Evolutionary conservation across 1,140 invertebrate genomes (phyloP).

Genomic region (Portunus trituberculatus): DNA sequence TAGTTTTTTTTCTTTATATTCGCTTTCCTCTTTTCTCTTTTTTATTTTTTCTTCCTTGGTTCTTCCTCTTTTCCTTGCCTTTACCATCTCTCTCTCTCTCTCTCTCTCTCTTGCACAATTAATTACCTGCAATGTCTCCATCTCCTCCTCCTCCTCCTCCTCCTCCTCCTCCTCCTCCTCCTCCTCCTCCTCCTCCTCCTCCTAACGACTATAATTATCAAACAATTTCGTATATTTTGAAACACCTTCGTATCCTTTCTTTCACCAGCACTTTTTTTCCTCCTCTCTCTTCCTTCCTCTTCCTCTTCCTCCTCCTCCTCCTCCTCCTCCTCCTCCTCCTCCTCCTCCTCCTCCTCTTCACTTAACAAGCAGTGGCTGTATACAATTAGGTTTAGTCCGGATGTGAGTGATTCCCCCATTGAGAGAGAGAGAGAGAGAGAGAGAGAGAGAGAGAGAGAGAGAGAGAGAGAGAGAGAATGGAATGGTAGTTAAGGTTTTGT

Average conservation of each 20-base stretch:
- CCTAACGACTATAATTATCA: not conserved
- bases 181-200: constrained; percentile 2
- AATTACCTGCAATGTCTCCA: not conserved
- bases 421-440: not conserved
- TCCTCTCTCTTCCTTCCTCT: not conserved
- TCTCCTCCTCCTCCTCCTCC: not conserved
- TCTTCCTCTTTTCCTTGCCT: not conserved
- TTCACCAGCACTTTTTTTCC: not conserved
- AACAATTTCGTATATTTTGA: constrained; percentile 1
- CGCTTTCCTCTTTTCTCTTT: too few relatives aligned
- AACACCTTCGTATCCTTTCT: not conserved
- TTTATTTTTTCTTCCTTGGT: too few relatives aligned
- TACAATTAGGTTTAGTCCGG: not conserved
- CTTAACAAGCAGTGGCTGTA: not conserved
- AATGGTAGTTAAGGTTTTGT: too few relatives aligned
- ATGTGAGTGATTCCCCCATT: not conserved
- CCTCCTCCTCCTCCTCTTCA: not conserved
- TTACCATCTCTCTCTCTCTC: not conserved
- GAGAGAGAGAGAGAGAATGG: too few relatives aligned
- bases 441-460: too few relatives aligned
- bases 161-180: not conserved
- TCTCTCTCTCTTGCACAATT: constrained; percentile 1
- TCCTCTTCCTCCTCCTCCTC: too few relatives aligned
- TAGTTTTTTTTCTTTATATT: too few relatives aligned
- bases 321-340: too few relatives aligned